These are phyloP conservation scores for Drosophila koepferae DNA, from an alignment of 2,888 invertebrate species.

Conservation along the genomic window DNA sequence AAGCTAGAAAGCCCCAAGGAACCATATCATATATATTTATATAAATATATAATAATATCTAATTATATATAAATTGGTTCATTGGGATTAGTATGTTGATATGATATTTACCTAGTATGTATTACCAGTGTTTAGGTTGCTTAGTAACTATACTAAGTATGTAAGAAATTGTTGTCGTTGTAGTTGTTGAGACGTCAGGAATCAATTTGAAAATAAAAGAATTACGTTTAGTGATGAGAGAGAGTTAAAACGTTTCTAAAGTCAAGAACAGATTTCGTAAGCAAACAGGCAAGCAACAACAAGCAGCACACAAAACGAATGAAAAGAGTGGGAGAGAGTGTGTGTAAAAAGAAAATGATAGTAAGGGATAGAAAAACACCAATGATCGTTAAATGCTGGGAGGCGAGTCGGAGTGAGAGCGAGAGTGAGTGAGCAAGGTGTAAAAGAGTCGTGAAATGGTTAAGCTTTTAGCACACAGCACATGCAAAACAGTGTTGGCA, in stretches of 20 bases:
- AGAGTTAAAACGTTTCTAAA: conserved; percentile 3
- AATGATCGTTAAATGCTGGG: conserved; percentile 13
- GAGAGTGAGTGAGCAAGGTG: conserved; percentile 10
- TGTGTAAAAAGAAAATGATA: conserved; percentile 11
- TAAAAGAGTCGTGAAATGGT: conserved; percentile 2
- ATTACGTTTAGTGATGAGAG: conserved; percentile 36
- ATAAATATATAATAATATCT: neutral
- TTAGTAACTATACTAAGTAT: conserved; percentile 75
- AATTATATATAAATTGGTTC: neutral
- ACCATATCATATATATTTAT: neutral
- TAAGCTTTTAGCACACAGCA: conserved; percentile 34
- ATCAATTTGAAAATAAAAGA: conserved; percentile 43
- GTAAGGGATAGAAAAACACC: conserved; percentile 1
- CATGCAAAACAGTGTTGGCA: conserved; percentile 52
- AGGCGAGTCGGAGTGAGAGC: conserved; percentile 2
- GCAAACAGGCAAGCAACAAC: conserved; percentile 83
- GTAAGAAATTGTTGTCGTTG: conserved; percentile 34
- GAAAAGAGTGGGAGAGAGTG: conserved; percentile 26
- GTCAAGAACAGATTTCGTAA: conserved; percentile 73
- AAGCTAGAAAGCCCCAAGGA: neutral
- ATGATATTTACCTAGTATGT: conserved; percentile 73
- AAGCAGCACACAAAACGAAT: conserved; percentile 70
- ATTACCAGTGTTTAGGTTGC: conserved; percentile 70
- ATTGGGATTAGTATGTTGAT: neutral
- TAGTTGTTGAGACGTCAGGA: conserved; percentile 23